Percentiles rank a stretch among this genome's conserved stretches.
Evolutionary conservation across 2,888 invertebrate species (phyloP).

Genomic region (Hirudinaria manillensis): DNA sequence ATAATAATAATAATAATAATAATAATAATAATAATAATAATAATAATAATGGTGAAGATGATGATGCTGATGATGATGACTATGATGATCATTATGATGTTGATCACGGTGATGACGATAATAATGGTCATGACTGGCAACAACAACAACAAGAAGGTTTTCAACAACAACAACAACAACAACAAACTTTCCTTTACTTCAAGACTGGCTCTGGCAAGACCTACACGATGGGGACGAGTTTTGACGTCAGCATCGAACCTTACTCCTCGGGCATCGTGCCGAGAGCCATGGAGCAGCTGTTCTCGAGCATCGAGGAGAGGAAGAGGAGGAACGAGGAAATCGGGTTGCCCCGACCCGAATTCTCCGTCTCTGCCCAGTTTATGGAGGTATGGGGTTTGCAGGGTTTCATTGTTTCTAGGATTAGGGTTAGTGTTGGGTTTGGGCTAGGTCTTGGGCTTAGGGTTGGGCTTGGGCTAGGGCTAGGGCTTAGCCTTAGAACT

Average conservation of each 20-base stretch:
- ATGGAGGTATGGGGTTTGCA: constrained; percentile 59
- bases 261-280: constrained; percentile 82
- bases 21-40: too few relatives aligned
- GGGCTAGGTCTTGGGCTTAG: neutral
- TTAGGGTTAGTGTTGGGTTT: neutral
- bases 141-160: too few relatives aligned
- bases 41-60: too few relatives aligned
- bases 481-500: too few relatives aligned
- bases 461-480: too few relatives aligned
- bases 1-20: too few relatives aligned
- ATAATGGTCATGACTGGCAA: too few relatives aligned
- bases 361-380: constrained; percentile 80
- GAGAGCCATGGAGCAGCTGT: constrained; percentile 85
- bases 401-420: neutral
- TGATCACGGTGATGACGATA: too few relatives aligned
- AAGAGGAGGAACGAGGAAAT: constrained; percentile 60
- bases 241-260: constrained; percentile 66
- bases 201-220: constrained; percentile 97
- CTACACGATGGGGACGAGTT: constrained; percentile 96
- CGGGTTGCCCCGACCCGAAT: constrained; percentile 68
- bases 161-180: too few relatives aligned
- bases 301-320: constrained; percentile 62
- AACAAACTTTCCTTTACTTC: too few relatives aligned
- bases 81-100: too few relatives aligned
- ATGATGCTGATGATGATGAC: too few relatives aligned